phyloP scores from a whole-genome alignment of 2,888 invertebrate species.

The Xylota segnis region DNA sequence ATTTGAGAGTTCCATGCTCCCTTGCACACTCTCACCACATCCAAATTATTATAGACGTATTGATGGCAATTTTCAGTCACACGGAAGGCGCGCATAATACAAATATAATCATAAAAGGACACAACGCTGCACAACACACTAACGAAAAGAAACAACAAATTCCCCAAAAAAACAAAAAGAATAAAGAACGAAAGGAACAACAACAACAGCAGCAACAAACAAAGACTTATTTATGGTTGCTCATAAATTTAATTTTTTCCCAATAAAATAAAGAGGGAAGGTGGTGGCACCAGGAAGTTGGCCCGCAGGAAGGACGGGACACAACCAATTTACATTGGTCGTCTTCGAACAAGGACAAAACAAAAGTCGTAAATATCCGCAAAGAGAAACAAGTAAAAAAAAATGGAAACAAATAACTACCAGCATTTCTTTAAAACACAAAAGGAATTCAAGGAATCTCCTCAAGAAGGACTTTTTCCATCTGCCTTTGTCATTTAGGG shows the following conservation, averaged over 20 bases:
- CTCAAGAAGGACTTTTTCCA: constrained; percentile 19
- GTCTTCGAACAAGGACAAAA: constrained; percentile 64
- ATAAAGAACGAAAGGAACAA: constrained; percentile 32
- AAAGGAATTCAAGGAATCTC: constrained; percentile 20
- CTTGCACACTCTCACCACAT: constrained; percentile 21
- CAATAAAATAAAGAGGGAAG: constrained; percentile 71
- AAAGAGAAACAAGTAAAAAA: constrained; percentile 13
- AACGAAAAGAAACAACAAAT: neutral
- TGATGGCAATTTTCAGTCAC: constrained; percentile 71
- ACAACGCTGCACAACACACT: constrained; percentile 41
- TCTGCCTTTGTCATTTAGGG: constrained; percentile 47
- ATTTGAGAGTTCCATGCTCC: constrained; percentile 6
- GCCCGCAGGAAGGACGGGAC: constrained; percentile 21
- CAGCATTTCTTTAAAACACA: constrained; percentile 22
- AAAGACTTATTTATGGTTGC: constrained; percentile 75
- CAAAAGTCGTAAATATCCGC: constrained; percentile 67
- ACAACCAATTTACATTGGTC: constrained; percentile 73
- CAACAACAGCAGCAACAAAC: constrained; percentile 66
- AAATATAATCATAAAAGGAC: constrained; percentile 68
- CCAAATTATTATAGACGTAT: constrained; percentile 67
- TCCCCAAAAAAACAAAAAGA: neutral
- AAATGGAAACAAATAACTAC: constrained; percentile 32
- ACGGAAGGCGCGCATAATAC: constrained; percentile 53
- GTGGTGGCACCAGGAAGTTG: constrained; percentile 24
- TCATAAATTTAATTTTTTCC: constrained; percentile 76